Evolutionary conservation across 2,888 invertebrate species (phyloP).

Genomic region (Habroteleia sp.): DNA sequence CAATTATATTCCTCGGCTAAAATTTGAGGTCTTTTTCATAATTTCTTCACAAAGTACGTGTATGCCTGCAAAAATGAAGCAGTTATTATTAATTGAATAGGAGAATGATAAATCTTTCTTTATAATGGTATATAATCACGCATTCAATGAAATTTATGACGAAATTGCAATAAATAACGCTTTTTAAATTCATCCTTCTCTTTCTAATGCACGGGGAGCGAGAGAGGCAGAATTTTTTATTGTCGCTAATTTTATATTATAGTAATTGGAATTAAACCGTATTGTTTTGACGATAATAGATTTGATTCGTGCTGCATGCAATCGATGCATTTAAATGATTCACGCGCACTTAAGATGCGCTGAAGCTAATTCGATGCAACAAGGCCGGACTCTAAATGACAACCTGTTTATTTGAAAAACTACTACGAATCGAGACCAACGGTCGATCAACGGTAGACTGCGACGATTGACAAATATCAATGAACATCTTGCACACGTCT

Average conservation of each 20-base stretch:
- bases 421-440: constrained; percentile 68
- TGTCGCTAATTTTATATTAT: too few species aligned
- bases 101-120: constrained; percentile 3
- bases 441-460: constrained; percentile 66
- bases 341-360: constrained; percentile 44
- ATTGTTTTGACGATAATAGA: constrained; percentile 18
- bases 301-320: constrained; percentile 26
- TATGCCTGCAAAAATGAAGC: too few species aligned
- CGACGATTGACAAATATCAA: constrained; percentile 62
- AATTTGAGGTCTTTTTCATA: too few species aligned
- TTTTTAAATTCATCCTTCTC: constrained; percentile 9
- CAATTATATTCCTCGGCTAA: too few species aligned
- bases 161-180: constrained; percentile 6
- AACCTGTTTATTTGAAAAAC: constrained; percentile 75
- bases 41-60: too few species aligned
- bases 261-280: neutral
- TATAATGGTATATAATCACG: neutral
- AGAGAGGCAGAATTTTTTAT: neutral
- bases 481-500: too few species aligned
- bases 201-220: neutral
- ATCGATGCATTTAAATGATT: constrained; percentile 40
- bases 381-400: constrained; percentile 75
- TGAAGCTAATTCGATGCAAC: constrained; percentile 74
- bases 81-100: too few species aligned
- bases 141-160: constrained; percentile 3